A percentile compares a stretch with the other conserved stretches of the same genome.
Evolutionary conservation across 2,797 vertebrate species (phyloP).

Genomic region (Myioborus miniatus): DNA sequence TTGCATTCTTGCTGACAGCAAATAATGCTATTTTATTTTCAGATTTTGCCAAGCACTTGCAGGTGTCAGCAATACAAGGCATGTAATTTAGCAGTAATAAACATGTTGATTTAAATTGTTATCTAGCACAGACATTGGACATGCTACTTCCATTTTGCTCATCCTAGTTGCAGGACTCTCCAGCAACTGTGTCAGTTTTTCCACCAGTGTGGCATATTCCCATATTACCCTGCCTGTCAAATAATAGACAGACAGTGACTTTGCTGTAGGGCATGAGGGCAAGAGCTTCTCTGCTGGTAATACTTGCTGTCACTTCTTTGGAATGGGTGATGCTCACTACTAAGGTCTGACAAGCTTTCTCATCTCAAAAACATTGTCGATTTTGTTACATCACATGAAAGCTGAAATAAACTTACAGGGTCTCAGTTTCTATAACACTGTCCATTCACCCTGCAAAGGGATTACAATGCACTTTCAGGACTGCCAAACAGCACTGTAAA

Average conservation of each 20-base stretch:
- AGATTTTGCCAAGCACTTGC: conserved; percentile 5
- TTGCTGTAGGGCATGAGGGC: conserved; percentile 49
- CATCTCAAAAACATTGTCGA: conserved; percentile 35
- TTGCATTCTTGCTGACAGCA: neutral
- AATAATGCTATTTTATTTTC: conserved; percentile 25
- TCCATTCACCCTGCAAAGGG: neutral
- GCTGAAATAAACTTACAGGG: conserved; percentile 2
- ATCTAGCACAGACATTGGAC: neutral
- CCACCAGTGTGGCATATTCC: conserved; percentile 20
- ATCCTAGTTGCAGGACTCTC: neutral
- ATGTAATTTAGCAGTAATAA: conserved; percentile 1
- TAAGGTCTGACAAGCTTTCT: conserved; percentile 66
- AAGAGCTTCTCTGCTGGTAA: conserved; percentile 58
- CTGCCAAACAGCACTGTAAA: neutral
- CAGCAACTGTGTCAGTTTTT: conserved; percentile 39
- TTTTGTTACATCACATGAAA: conserved; percentile 34
- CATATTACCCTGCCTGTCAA: conserved; percentile 67
- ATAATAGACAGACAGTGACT: conserved; percentile 56
- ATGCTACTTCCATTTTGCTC: conserved; percentile 25
- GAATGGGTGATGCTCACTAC: conserved; percentile 54
- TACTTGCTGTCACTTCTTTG: conserved; percentile 60
- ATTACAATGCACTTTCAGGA: neutral
- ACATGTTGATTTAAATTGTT: conserved; percentile 1
- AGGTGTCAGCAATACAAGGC: neutral
- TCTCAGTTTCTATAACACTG: neutral